phyloP scores from a whole-genome alignment of 92 coral and sea anemone species.

The Parazoanthus darwini region DNA sequence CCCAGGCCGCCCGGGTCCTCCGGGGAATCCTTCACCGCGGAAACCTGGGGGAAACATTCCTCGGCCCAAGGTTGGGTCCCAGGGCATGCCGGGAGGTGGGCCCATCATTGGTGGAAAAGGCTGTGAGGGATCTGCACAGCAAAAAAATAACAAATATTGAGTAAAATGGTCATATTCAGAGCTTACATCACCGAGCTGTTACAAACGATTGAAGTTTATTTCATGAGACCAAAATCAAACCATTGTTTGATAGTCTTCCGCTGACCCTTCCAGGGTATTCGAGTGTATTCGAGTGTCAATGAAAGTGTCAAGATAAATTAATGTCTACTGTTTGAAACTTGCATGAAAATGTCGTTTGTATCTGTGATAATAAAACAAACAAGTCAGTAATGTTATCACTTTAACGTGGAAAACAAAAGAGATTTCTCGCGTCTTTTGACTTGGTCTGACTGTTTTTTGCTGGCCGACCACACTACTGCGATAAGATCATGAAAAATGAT shows the following conservation, averaged over 20 bases:
- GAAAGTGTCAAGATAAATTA: neutral
- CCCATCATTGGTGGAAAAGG: slow-evolving; percentile 87
- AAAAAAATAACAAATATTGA: neutral
- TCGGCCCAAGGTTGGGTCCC: slow-evolving; percentile 87
- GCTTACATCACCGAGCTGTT: too few species aligned
- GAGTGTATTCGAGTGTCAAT: too few species aligned
- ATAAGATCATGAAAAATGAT: neutral
- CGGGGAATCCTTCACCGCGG: slow-evolving; percentile 79
- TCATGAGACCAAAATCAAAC: too few species aligned
- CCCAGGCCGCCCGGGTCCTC: slow-evolving; percentile 74
- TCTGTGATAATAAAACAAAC: neutral
- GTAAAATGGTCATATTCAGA: neutral
- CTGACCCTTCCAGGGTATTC: neutral
- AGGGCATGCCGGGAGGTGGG: slow-evolving; percentile 86
- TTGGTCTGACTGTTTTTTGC: neutral
- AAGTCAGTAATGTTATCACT: neutral
- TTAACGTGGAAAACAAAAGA: neutral
- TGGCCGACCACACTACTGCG: neutral
- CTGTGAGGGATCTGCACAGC: slow-evolving; percentile 65
- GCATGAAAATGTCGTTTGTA: too few species aligned
- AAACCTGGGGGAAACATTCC: slow-evolving; percentile 88
- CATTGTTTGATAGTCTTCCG: neutral
- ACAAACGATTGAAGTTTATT: too few species aligned
- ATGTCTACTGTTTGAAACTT: neutral
- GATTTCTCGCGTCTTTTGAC: too few species aligned